Conservation (phyloP, 2,888 invertebrate genomes). For the Drosophila atripex region DNA sequence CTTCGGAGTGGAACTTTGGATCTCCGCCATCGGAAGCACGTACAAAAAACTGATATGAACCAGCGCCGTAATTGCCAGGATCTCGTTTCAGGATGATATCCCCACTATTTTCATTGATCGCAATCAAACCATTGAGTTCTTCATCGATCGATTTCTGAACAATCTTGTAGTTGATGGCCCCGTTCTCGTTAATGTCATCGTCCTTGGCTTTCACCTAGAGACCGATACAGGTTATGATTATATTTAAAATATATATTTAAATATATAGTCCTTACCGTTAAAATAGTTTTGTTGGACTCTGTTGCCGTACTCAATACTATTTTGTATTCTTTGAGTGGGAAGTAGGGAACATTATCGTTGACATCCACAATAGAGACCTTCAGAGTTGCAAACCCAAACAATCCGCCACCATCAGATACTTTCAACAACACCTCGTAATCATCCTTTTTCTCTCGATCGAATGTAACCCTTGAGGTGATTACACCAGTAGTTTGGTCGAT, state of each 20-base stretch:
- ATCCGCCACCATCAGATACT: constrained; percentile 93
- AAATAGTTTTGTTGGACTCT: constrained; percentile 86
- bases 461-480: constrained; percentile 87
- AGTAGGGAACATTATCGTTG: constrained; percentile 93
- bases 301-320: constrained; percentile 88
- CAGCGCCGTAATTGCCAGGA: constrained; percentile 85
- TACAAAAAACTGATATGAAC: constrained; percentile 94
- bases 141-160: constrained; percentile 87
- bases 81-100: constrained; percentile 39
- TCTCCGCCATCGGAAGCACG: constrained; percentile 93
- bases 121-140: constrained; percentile 88
- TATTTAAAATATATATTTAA: not conserved
- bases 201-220: constrained; percentile 89
- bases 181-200: constrained; percentile 89
- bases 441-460: constrained; percentile 90
- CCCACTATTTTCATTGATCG: constrained; percentile 87
- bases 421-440: constrained; percentile 90
- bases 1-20: constrained; percentile 90
- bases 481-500: constrained; percentile 90
- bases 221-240: not conserved
- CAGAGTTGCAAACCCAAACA: constrained; percentile 89
- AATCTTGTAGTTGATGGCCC: constrained; percentile 90
- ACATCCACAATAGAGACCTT: constrained; percentile 92
- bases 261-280: constrained; percentile 84
- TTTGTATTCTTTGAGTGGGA: constrained; percentile 91